A percentile compares a stretch with the other conserved stretches of the same genome.
phyloP scores from a whole-genome alignment of 2,888 invertebrate species.

The Clepsis dumicolana region DNA sequence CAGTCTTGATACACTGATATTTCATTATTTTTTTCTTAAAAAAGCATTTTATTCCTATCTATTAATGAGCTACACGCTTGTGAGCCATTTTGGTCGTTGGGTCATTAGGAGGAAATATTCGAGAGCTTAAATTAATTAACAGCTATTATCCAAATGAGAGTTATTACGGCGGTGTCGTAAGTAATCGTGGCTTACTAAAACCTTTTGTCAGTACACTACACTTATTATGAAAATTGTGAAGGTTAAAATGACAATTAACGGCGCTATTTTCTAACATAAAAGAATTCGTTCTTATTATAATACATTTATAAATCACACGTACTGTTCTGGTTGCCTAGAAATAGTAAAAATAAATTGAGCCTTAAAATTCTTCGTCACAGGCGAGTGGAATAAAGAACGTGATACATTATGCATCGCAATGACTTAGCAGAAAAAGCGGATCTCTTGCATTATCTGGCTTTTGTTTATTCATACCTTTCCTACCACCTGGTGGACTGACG shows the following conservation, averaged over 20 bases:
- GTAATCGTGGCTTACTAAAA: constrained; percentile 41
- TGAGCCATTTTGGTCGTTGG: constrained; percentile 72
- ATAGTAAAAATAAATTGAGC: neutral
- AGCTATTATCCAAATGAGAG: constrained; percentile 72
- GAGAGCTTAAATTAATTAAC: constrained; percentile 78
- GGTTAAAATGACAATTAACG: constrained; percentile 20
- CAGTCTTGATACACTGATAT: constrained; percentile 62
- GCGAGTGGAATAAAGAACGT: constrained; percentile 35
- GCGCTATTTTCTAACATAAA: neutral
- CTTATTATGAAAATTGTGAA: constrained; percentile 31
- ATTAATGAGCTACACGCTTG: constrained; percentile 75
- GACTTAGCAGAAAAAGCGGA: constrained; percentile 65
- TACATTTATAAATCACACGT: neutral
- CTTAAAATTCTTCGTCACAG: constrained; percentile 19
- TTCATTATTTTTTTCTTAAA: constrained; percentile 60
- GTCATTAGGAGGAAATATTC: constrained; percentile 72
- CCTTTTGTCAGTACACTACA: constrained; percentile 9
- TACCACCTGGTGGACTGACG: constrained; percentile 46
- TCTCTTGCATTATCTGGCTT: constrained; percentile 66
- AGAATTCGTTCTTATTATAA: neutral
- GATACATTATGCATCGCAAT: constrained; percentile 57
- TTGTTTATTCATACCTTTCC: constrained; percentile 68
- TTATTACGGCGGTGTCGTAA: constrained; percentile 58
- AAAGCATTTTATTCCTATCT: constrained; percentile 69
- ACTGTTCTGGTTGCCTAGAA: neutral